phyloP scores from a whole-genome alignment of 2,888 invertebrate genomes.

The Drosophila nigricruria region DNA sequence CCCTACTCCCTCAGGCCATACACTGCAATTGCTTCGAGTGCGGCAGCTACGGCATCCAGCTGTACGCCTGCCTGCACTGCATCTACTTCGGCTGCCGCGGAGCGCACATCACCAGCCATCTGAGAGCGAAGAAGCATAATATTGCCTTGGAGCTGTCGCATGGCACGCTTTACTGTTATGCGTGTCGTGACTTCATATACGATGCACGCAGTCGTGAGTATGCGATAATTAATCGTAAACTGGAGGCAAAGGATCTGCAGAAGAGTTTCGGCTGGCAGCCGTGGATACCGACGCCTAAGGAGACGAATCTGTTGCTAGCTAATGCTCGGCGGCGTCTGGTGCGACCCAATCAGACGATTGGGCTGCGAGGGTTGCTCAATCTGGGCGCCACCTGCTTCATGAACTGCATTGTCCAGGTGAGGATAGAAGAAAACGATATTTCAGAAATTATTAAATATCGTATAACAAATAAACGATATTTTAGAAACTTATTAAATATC shows the following conservation, averaged over 20 bases:
- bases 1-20: conserved; percentile 88
- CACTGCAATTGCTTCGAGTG: conserved; percentile 94
- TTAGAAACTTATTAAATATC: not conserved
- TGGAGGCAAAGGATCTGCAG: conserved; percentile 88
- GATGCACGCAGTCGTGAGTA: conserved; percentile 89
- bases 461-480: not conserved
- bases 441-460: not conserved
- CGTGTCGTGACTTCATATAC: conserved; percentile 97
- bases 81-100: conserved; percentile 97
- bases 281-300: conserved; percentile 92
- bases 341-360: conserved; percentile 93
- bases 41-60: conserved; percentile 91
- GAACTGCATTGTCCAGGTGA: conserved; percentile 97
- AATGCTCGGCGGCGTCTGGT: conserved; percentile 92
- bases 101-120: conserved; percentile 94
- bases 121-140: conserved; percentile 92
- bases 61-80: conserved; percentile 95
- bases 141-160: conserved; percentile 94
- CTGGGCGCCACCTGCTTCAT: conserved; percentile 99
- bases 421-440: not conserved
- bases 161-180: conserved; percentile 95
- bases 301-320: conserved; percentile 90
- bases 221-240: conserved; percentile 86
- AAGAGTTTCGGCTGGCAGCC: conserved; percentile 89
- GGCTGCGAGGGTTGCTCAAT: conserved; percentile 97